These are phyloP conservation scores for Leucoraja ocellata DNA, from an alignment of 2,797 vertebrate species.

Conservation along the genomic window DNA sequence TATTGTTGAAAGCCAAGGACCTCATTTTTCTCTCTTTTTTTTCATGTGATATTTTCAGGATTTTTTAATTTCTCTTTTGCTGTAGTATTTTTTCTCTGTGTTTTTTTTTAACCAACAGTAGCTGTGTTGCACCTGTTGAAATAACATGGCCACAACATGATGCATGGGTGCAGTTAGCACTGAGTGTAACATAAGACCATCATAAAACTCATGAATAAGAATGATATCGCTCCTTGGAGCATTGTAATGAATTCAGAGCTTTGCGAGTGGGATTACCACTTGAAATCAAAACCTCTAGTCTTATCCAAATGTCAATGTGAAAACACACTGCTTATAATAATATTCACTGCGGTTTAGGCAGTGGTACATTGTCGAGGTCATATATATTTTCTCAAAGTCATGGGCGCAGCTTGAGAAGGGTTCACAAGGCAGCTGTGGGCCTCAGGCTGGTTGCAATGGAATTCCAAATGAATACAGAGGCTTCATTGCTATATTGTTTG, in stretches of 20 bases:
- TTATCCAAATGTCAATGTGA: background rate
- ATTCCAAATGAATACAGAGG: background rate
- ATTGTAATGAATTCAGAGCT: background rate
- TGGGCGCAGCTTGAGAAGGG: background rate
- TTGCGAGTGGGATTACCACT: background rate
- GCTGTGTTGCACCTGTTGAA: background rate
- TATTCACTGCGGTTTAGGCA: background rate
- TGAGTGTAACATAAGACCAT: background rate
- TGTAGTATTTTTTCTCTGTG: too few species aligned
- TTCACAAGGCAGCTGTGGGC: background rate
- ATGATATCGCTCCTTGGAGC: background rate
- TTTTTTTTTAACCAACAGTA: background rate
- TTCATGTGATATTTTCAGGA: background rate
- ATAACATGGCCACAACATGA: background rate
- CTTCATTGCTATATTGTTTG: background rate
- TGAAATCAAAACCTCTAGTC: background rate
- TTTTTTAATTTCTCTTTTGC: background rate
- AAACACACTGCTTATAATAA: background rate
- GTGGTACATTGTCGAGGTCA: background rate
- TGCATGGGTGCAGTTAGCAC: background rate
- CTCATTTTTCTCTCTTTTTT: background rate
- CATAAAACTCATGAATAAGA: background rate
- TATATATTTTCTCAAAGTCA: background rate
- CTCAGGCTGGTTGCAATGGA: background rate
- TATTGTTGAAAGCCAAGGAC: background rate